Base-by-base conservation (phyloP, 2,113 vertebrate species). In the Pitta sordida region DNA sequence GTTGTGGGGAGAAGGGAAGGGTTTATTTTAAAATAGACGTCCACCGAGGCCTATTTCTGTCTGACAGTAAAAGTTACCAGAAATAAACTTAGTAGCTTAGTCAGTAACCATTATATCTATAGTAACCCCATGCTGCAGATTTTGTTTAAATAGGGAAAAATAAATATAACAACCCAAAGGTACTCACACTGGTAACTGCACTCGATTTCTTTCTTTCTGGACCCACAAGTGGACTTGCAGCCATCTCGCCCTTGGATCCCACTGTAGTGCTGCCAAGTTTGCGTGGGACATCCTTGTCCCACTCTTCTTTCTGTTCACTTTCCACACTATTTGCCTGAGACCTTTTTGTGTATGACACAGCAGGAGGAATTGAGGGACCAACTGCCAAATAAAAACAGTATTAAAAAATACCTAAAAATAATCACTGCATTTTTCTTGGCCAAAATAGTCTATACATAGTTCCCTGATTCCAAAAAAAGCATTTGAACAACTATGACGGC, bases 281-380 rank as follows among this genome's bases (percentile, higher is more conserved):
- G 36, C 98, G 98, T 1, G 98, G 97, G 30, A 98, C 97, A 24
- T 98, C 98, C 85, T 97, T 98, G 56, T 99, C 99, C 99, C 99
- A 99, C 43, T 99, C 99, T 71, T 99, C 99, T 63, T 98, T 98
- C 97, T 99, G 98, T n/a, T 99, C 99, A 13, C 97, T 99, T 76
- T 99, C 99, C 96, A 99, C 98, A 0, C 99, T 99, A 86, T 98
- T 98, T 34, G 99, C 99, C 97, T 99, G 99, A 67, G 98, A 97
- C 34, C 99, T 98, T 97, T 99, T 99, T 3, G 98, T 99, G 83
- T 99, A 99, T 5, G 99, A 99, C 16, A 99, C 98, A 14, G 98
- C 98, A 13, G 99, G 98, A 34, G 99, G 99, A 76, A 99, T 98
- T 21, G 99, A 98, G 3, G 99, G 99, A 44, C 99, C 99, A 76